A percentile compares a stretch with the other conserved stretches of the same genome.
Conservation (phyloP, 2,113 vertebrate species). For the Trematocara unimaculatum region DNA sequence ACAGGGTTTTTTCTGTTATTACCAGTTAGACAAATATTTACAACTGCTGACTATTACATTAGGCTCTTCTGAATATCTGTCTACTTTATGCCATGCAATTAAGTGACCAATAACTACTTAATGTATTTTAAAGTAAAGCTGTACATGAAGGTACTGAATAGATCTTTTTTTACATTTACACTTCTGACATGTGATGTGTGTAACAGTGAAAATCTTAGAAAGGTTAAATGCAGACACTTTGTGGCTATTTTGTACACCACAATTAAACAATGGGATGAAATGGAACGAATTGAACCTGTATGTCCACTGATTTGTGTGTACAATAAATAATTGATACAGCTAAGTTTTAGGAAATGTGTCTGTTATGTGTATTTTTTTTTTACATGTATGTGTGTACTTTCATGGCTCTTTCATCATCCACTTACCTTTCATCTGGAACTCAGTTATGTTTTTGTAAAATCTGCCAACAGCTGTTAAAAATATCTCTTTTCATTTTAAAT, state of each 20-base stretch:
- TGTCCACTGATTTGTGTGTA: background rate
- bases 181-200: background rate
- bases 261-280: background rate
- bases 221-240: background rate
- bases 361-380: background rate
- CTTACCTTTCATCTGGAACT: background rate
- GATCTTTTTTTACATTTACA: background rate
- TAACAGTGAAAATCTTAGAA: background rate
- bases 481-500: background rate
- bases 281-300: accelerated
- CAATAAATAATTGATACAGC: background rate
- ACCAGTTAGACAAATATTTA: background rate
- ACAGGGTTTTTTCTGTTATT: background rate
- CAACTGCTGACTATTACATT: background rate
- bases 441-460: background rate
- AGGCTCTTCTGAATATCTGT: background rate
- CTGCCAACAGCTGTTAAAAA: background rate
- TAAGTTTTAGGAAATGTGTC: background rate
- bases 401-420: background rate
- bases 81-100: background rate
- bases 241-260: background rate
- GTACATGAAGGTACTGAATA: background rate
- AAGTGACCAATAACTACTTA: background rate
- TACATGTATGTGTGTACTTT: background rate
- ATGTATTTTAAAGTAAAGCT: background rate